Evolutionary conservation across 1,140 invertebrate genomes (phyloP), one percentile per base, ranked within the genome.

Genomic region (Linepithema humile): DNA sequence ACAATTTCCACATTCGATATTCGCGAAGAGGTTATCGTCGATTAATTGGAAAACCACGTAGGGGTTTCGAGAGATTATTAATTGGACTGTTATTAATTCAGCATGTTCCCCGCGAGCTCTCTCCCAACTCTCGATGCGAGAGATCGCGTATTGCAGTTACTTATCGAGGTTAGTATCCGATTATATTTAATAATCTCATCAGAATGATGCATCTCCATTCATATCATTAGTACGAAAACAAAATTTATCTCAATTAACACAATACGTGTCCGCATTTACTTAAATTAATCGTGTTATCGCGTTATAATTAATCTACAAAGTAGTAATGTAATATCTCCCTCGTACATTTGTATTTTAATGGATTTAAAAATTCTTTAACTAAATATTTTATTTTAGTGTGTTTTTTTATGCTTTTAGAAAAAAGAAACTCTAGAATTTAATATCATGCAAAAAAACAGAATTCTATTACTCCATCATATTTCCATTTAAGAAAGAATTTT

Each of bases 31-130:
- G 20, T 73, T 53, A 38, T 72, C 59, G n/a, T 38, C 67, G n/a
- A 87, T 87, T 86, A 87, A 77, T 86, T 57, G 43, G 26, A 23
- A 53, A 43, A 50, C 48, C 62, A 73, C 32, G 69, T 73, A 82
- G 32, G 32, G 20, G 55, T 57, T 60, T 55, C 69, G 40, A 77
- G 74, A 15, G 40, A 60, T 48, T 77, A 77, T 77, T 77, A 77
- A 77, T 77, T 77, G 74, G 74, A 77, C 74, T 53, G 64, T 67
- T 77, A 77, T 77, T 77, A 77, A 65, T 77, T 77, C 74, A 77
- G 45, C 20, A 65, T 65, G 60, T 50, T 50, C 43, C 73, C 45
- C 43, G 43, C 15, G 74, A 77, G 43, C 67, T 77, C 40, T 60
- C 72, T 40, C 43, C 29, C 43, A 38, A 65, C 43, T 65, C 60